Percentiles rank a stretch among this genome's conserved stretches.
Evolutionary conservation across 2,113 vertebrate species (phyloP).

Genomic region (Limanda limanda): DNA sequence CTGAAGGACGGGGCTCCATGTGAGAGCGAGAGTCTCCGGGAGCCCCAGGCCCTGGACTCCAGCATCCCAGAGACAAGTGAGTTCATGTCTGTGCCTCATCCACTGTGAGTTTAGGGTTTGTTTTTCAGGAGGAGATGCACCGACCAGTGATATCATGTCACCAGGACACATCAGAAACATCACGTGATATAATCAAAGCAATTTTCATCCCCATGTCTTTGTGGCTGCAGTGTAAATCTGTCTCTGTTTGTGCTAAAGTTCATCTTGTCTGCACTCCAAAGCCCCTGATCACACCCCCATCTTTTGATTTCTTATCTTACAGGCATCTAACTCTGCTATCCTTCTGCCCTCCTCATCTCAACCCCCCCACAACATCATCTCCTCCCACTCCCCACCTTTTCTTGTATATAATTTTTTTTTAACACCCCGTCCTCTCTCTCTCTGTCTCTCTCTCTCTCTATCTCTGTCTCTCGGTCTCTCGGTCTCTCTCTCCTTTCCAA

Average conservation of each 20-base stretch:
- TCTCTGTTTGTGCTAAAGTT: not conserved
- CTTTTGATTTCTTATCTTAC: conserved; percentile 95
- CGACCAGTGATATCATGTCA: not conserved
- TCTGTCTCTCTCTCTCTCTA: conserved; percentile 39
- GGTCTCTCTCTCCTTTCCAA: conserved; percentile 45
- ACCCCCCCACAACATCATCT: conserved; percentile 54
- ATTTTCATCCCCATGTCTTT: not conserved
- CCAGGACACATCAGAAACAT: not conserved
- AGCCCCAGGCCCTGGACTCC: conserved; percentile 89
- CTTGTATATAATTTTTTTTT: conserved; percentile 48
- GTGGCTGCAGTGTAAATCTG: conserved; percentile 4
- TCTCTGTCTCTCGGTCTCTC: conserved; percentile 14
- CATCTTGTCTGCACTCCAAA: conserved; percentile 31
- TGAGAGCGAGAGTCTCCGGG: conserved; percentile 84
- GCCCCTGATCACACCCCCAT: conserved; percentile 70
- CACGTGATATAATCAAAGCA: not conserved
- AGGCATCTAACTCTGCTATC: conserved; percentile 98
- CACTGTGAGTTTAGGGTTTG: not conserved
- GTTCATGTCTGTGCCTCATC: conserved; percentile 66
- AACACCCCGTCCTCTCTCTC: conserved; percentile 41
- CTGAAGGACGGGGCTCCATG: conserved; percentile 81
- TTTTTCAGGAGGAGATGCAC: not conserved
- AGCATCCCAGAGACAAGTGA: conserved; percentile 97
- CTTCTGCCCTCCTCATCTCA: conserved; percentile 82
- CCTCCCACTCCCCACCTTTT: conserved; percentile 3